Base-by-base conservation (phyloP, 2,113 vertebrate species). In the Rhineura floridana region DNA sequence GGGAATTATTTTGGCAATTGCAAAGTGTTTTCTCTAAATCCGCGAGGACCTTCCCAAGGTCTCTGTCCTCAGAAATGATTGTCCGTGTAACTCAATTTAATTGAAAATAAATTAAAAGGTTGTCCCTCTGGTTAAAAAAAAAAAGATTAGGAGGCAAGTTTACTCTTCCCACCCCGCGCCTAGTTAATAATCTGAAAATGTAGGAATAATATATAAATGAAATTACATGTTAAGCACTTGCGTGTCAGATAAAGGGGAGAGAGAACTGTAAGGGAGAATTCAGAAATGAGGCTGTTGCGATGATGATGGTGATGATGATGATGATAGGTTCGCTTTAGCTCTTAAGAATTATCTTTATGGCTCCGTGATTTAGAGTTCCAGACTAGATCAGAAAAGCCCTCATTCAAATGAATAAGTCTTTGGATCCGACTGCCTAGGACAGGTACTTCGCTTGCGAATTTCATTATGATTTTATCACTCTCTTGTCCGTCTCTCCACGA, bases 391-490 rank as follows among this genome's bases (percentile, higher is more conserved):
- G 84, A 93, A 91, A 95, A 89, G 89, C 91, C 91, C 94, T 94
- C 87, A 93, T 93, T 95, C 94, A 94, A 94, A 96, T 93, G 94
- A 95, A 94, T 93, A 95, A 90, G 93, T 85, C 85, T 87, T 70
- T 42, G 94, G 92, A 95, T 92, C 84, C 67, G 90, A 93, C 92
- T 90, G 92, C 91, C 85, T 86, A 82, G 92, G 92, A 87, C 93
- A 94, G 91, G 89, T 33, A 7, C 83, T 1, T 86, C 70, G 93
- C 89, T 59, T 88, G 17, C 87, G 87, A 80, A 94, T 93, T 95
- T 92, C 90, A 93, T 90, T 89, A 92, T 88, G 94, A 92, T 90
- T 92, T 48, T 87, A 81, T 89, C 93, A 50, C 86, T 82, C 6
- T 8, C 28, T 9, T 12, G 67, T 59, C 23, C 0, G 23, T 25